Percentiles rank a stretch among this genome's conserved stretches.
Evolutionary conservation across 2,888 invertebrate genomes (phyloP).

Genomic region (Lasiommata megera): DNA sequence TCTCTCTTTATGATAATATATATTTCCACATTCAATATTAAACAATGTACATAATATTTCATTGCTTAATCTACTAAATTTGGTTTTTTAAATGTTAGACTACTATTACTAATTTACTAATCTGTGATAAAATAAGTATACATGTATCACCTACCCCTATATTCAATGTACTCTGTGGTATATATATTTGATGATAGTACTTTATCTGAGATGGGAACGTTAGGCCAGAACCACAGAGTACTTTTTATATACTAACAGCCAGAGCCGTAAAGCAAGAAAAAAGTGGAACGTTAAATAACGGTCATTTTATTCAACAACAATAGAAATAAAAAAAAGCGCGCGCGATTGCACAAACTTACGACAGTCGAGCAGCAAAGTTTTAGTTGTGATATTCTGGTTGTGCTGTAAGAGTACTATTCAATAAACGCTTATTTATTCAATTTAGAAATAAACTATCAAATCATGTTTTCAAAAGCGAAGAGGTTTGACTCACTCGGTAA

Average conservation of each 20-base stretch:
- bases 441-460: constrained; percentile 21
- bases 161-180: no score
- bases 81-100: no score
- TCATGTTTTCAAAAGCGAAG: constrained; percentile 75
- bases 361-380: no score
- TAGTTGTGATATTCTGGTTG: neutral
- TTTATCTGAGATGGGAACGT: no score
- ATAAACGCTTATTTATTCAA: neutral
- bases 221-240: neutral
- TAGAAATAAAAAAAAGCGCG: constrained; percentile 32
- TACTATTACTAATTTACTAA: no score
- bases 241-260: neutral
- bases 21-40: no score
- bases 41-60: no score
- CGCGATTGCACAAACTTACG: constrained; percentile 36
- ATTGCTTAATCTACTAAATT: no score
- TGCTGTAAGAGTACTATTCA: neutral
- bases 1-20: no score
- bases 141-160: no score
- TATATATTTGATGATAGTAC: no score
- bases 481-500: constrained; percentile 68
- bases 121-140: no score
- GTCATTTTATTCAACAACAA: constrained; percentile 28
- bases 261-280: neutral
- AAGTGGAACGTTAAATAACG: constrained; percentile 41